phyloP scores from a whole-genome alignment of 2,797 vertebrate genomes.

The Phrynocephalus guinanensis region DNA sequence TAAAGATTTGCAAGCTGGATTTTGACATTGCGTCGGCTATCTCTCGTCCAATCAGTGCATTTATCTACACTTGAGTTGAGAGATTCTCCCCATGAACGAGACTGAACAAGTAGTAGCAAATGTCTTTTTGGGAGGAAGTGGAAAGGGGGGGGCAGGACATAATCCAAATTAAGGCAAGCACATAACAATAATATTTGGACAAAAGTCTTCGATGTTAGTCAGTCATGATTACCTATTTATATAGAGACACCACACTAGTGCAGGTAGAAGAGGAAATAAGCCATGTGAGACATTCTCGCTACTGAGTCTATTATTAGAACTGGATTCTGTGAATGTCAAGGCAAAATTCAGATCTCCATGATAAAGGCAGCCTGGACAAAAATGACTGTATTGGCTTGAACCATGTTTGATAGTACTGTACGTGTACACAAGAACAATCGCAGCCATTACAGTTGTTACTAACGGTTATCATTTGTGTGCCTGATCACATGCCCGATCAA shows the following conservation, averaged over 20 bases:
- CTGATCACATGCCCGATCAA: too few relatives aligned
- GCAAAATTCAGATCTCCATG: background rate
- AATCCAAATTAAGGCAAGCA: background rate
- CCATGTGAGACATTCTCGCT: background rate
- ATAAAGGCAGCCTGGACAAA: background rate
- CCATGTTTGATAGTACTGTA: too few relatives aligned
- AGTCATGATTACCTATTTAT: background rate
- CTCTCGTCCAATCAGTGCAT: constrained; percentile 1
- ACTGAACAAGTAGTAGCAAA: background rate
- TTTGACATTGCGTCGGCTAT: background rate
- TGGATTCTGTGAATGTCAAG: background rate
- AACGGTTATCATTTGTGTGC: too few relatives aligned
- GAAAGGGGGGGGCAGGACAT: constrained; percentile 1
- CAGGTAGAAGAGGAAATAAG: background rate
- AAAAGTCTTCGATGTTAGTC: background rate
- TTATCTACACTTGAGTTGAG: background rate
- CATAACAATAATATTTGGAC: background rate
- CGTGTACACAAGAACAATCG: too few relatives aligned
- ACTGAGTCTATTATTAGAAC: background rate
- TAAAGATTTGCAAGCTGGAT: constrained; percentile 14
- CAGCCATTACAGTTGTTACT: too few relatives aligned
- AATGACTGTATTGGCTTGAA: background rate
- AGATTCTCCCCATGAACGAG: background rate
- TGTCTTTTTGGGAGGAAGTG: constrained; percentile 8
- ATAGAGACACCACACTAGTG: background rate